phyloP scores from a whole-genome alignment of 1,140 invertebrate species.

The Dendroctonus ponderosae region DNA sequence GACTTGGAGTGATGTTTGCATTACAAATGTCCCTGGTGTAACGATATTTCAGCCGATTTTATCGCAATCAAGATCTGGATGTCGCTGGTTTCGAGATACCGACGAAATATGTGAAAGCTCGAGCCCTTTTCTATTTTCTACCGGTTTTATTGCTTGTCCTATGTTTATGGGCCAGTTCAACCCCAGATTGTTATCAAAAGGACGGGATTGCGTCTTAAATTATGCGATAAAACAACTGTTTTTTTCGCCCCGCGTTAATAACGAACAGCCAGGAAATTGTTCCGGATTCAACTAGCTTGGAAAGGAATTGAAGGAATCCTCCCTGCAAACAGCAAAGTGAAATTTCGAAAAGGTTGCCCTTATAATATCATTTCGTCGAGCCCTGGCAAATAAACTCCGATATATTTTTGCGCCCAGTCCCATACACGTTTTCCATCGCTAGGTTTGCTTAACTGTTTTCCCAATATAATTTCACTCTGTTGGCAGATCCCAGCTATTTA shows the following conservation, averaged over 20 bases:
- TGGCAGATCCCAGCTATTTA: slow-evolving; percentile 1
- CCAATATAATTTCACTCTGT: background rate
- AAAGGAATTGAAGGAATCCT: background rate
- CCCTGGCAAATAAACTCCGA: background rate
- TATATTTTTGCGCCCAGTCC: background rate
- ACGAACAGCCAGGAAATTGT: background rate
- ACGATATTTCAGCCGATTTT: slow-evolving; percentile 21
- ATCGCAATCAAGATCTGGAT: slow-evolving; percentile 24
- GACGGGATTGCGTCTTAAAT: background rate
- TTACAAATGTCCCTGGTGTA: slow-evolving; percentile 23
- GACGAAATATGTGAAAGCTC: slow-evolving; percentile 1
- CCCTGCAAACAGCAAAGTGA: background rate
- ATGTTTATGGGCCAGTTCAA: background rate
- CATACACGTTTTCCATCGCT: background rate
- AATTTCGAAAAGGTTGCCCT: background rate
- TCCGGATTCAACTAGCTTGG: too few species aligned
- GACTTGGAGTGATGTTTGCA: slow-evolving; percentile 22
- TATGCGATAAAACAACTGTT: background rate
- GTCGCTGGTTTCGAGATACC: slow-evolving; percentile 9
- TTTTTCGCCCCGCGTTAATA: background rate
- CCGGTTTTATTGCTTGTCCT: slow-evolving; percentile 9
- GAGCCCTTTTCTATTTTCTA: slow-evolving; percentile 8
- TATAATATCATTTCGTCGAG: background rate
- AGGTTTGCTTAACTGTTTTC: slow-evolving; percentile 1
- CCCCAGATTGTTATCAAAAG: background rate